Percentiles rank a stretch among this genome's conserved stretches.
Conservation (phyloP, 2,113 vertebrate species). For the Alces alces region DNA sequence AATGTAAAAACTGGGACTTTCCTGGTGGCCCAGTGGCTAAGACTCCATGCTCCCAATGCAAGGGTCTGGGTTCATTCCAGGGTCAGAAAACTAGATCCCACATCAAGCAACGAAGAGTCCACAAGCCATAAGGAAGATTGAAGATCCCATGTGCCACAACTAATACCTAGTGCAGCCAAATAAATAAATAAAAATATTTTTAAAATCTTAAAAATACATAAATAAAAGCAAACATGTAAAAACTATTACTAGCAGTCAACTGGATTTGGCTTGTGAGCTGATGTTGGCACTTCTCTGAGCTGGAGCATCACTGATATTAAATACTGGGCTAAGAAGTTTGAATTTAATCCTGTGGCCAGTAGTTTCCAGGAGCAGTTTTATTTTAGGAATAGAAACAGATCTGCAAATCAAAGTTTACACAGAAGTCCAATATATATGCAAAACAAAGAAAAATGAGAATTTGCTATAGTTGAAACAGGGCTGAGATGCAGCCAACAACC, state of each 20-base stretch:
- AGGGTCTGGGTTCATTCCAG: background rate
- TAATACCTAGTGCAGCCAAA: background rate
- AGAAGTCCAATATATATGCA: slow-evolving; percentile 42
- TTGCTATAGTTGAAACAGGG: background rate
- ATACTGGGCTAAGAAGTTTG: background rate
- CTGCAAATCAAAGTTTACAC: background rate
- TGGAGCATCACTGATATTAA: background rate
- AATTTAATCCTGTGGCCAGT: background rate
- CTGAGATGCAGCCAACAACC: background rate
- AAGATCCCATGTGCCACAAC: background rate
- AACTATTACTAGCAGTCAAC: background rate
- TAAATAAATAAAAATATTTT: background rate
- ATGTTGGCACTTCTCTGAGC: background rate
- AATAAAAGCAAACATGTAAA: background rate
- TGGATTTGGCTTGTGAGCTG: background rate
- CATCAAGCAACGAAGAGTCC: background rate
- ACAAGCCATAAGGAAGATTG: background rate
- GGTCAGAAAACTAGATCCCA: background rate
- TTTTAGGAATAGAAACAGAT: slow-evolving; percentile 37
- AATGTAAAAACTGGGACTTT: background rate
- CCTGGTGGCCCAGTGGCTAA: background rate
- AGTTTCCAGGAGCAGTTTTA: background rate
- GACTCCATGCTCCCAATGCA: background rate
- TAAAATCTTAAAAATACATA: background rate
- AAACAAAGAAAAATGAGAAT: background rate